phyloP scores from a whole-genome alignment of 2,888 invertebrate genomes.

The Listrodromus nycthemerus region DNA sequence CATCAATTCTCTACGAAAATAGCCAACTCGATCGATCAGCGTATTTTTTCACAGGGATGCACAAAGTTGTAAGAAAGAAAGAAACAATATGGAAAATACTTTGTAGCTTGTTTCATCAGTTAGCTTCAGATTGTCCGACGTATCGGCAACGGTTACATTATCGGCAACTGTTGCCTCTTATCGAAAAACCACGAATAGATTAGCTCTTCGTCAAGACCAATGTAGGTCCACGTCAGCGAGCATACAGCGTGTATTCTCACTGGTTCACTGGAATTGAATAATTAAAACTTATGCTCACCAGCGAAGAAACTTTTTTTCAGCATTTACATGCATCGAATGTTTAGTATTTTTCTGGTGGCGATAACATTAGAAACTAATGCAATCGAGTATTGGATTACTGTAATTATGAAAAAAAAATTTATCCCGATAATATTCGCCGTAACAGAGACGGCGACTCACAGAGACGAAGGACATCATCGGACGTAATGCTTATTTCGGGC shows the following conservation, averaged over 20 bases:
- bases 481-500: not conserved
- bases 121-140: not conserved
- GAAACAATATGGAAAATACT: too few relatives aligned
- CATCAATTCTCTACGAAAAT: not conserved
- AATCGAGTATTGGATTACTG: too few relatives aligned
- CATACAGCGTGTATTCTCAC: not conserved
- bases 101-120: too few relatives aligned
- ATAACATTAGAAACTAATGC: too few relatives aligned
- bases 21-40: too few relatives aligned
- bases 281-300: not conserved
- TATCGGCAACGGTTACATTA: not conserved
- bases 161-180: not conserved
- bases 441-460: not conserved
- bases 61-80: too few relatives aligned
- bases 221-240: not conserved
- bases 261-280: not conserved
- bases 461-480: not conserved
- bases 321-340: not conserved
- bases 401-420: not conserved
- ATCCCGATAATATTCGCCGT: not conserved
- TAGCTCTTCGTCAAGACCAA: not conserved
- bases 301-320: not conserved
- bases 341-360: not conserved
- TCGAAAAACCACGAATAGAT: not conserved
- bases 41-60: too few relatives aligned